A percentile compares a stretch with the other conserved stretches of the same genome.
Conservation (phyloP, 2,888 invertebrate species). For the Polydrusus tereticollis region DNA sequence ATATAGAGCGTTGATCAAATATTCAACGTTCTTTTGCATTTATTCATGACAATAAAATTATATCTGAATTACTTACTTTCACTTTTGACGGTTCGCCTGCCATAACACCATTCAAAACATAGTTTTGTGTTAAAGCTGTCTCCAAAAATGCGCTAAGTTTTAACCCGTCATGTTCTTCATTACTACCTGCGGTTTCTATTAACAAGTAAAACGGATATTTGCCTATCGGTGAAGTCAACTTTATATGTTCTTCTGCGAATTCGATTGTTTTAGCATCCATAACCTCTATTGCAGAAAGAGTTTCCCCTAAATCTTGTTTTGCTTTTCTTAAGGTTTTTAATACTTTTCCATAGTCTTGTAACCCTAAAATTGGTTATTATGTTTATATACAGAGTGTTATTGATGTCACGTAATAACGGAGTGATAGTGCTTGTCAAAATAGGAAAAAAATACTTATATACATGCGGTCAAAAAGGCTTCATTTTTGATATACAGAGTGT, state of each 20-base stretch:
- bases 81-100: conserved; percentile 84
- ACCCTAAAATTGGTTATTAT: conserved; percentile 71
- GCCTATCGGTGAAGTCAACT: conserved; percentile 73
- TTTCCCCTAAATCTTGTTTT: conserved; percentile 84
- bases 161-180: conserved; percentile 85
- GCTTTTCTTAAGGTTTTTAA: conserved; percentile 82
- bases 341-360: conserved; percentile 83
- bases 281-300: conserved; percentile 95
- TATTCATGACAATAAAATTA: background rate
- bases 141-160: conserved; percentile 86
- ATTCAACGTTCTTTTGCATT: too few species aligned
- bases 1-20: too few species aligned
- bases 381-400: too few species aligned
- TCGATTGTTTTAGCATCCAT: conserved; percentile 83
- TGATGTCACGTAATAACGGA: too few species aligned
- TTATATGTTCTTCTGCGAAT: conserved; percentile 73
- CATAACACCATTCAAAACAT: conserved; percentile 86
- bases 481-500: too few species aligned
- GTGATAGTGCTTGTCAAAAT: too few species aligned
- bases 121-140: conserved; percentile 76
- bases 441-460: too few species aligned
- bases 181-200: conserved; percentile 89
- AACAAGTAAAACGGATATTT: conserved; percentile 86
- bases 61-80: conserved; percentile 68
- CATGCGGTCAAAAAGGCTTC: too few species aligned